Conservation (phyloP, 2,113 vertebrate genomes). For the Megaceryle torquata region DNA sequence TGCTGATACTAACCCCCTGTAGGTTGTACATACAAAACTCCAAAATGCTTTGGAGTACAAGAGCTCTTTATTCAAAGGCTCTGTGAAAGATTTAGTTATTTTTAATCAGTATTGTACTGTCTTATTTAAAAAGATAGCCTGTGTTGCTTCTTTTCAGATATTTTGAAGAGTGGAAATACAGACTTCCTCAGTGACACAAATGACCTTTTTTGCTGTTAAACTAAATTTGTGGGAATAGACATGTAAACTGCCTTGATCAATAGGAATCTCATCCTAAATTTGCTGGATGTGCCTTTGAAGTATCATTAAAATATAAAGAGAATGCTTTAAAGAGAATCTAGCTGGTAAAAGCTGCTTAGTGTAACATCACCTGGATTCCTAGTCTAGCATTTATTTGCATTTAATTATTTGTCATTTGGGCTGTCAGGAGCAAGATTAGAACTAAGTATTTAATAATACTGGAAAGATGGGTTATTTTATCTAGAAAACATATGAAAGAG, state of each 20-base stretch:
- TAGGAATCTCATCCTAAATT: not conserved
- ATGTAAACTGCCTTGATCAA: not conserved
- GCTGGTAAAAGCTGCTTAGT: not conserved
- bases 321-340: not conserved
- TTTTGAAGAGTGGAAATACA: not conserved
- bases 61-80: not conserved
- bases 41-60: not conserved
- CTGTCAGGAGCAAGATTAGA: not conserved
- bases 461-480: not conserved
- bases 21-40: not conserved
- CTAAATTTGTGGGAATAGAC: not conserved
- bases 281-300: not conserved
- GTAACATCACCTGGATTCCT: not conserved
- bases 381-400: not conserved
- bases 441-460: not conserved
- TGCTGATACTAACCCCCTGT: not conserved
- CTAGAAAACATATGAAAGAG: not conserved
- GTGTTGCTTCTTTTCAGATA: not conserved
- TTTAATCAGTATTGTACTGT: not conserved
- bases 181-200: not conserved
- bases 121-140: not conserved
- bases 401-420: not conserved
- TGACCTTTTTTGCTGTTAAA: not conserved
- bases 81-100: not conserved
- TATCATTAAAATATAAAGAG: not conserved